Base-by-base conservation (phyloP, 2,113 vertebrate species). In the Lophotis ruficrista region DNA sequence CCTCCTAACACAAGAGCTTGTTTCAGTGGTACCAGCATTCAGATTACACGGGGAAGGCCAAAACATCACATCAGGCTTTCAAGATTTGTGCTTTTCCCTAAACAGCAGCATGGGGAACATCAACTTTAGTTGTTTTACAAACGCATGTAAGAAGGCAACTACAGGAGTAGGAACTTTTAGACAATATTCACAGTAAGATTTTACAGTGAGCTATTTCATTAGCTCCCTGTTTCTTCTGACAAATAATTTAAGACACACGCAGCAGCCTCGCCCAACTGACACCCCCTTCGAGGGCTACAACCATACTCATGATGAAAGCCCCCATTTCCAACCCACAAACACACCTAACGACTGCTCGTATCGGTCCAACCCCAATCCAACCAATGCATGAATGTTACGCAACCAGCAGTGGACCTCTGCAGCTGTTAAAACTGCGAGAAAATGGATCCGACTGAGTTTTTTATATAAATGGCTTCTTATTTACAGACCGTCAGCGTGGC, bases 321-420 rank as follows among this genome's bases (percentile, higher is more conserved):
- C 27, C 45, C 54, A 9, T 24, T 48, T 87, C 71, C 43, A 47
- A n/a, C 45, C 41, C 48, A 12, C 30, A 43, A 11, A 30, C 5
- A 9, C 17, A 33, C 28, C 53, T 1, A 7, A 19, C 2, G 21
- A 37, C 48, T 7, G 3, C 0, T 0, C 6, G 0, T 2, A 7
- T 9, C 9, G 0, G 2, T 23, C 45, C 66, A 58, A 2, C 56
- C 54, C 54, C 41, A 19, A 3, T 6, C 53, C 53, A 56, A 4
- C 8, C 31, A 12, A 0, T 1, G 15, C 31, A 2, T 8, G 21
- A 45, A 17, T 2, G 20, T 28, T 5, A n/a, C 30, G 41, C 53
- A 61, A 2, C 21, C 8, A 54, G 25, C 53, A 18, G 5, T 1
- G 1, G 38, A 14, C 24, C 38, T 58, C 14, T 57, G 25, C 66